phyloP scores from a whole-genome alignment of 2,888 invertebrate species.

The Beris chalybata region DNA sequence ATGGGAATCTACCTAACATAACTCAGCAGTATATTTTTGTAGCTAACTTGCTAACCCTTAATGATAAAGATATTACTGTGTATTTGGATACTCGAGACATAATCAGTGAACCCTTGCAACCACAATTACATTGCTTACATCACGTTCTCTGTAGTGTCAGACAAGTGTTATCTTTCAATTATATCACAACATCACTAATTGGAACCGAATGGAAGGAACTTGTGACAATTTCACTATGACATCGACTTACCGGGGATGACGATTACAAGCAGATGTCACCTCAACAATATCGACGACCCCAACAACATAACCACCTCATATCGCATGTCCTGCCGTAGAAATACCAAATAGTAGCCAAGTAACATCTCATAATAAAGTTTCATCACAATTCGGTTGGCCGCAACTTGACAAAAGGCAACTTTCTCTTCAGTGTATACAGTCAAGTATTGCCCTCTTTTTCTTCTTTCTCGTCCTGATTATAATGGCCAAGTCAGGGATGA shows the following conservation, averaged over 20 bases:
- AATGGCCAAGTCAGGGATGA: neutral
- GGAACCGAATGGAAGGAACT: slow-evolving; percentile 22
- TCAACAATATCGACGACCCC: slow-evolving; percentile 10
- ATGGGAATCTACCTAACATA: no score
- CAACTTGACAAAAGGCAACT: slow-evolving; percentile 21
- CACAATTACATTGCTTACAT: no score
- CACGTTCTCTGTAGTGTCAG: no score
- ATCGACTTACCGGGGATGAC: slow-evolving; percentile 21
- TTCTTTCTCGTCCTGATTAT: neutral
- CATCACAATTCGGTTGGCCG: slow-evolving; percentile 22
- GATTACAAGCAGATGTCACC: slow-evolving; percentile 24
- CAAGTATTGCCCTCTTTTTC: neutral
- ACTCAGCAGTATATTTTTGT: no score
- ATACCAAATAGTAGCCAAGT: neutral
- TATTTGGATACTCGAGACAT: no score
- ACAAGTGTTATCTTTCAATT: slow-evolving; percentile 10
- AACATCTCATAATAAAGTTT: slow-evolving; percentile 21
- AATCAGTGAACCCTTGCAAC: no score
- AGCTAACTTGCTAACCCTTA: no score
- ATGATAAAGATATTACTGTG: no score
- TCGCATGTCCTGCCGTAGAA: no score
- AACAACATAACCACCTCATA: neutral
- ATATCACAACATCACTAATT: slow-evolving; percentile 20
- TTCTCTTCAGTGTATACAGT: no score
- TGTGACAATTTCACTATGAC: slow-evolving; percentile 13